Base-by-base conservation (phyloP, 2,113 vertebrate species). In the Leucosticte australis region DNA sequence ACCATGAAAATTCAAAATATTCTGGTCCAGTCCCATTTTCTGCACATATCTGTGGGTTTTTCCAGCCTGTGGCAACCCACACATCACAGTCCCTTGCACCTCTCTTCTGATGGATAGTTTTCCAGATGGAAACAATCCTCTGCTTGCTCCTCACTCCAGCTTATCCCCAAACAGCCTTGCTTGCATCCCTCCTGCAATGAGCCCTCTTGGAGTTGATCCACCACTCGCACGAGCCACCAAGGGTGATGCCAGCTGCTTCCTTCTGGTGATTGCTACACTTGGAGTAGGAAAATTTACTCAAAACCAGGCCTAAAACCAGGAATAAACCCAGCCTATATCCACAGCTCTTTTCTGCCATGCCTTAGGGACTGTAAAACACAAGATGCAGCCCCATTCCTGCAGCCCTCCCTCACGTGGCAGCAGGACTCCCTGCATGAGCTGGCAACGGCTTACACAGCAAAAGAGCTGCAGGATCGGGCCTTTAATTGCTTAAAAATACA, bases 401-500 rank as follows among this genome's bases (percentile, higher is more conserved):
- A 95, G 56, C 57, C 39, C 79, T 50, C 27, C 9, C 78, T 91
- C 83, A 37, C 5, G 1, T 37, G 74, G 92, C 73, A 57, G 30
- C 63, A 57, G 56, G 27, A 62, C 49, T 86, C 14, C 86, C 44
- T 77, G 74, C 79, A 41, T 9, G 83, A 88, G 93, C 28, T 77
- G 79, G 37, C 33, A 50, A 21, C 3, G 0, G 19, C 87, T 94
- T 64, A 37, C 62, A 8, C 79, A 83, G 79, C 68, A 86, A 71
- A 52, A 57, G 42, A 71, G 49, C 88, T 65, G 69, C 73, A 92
- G 97, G 70, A 97, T 96, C 0, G 5, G 74, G 93, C 68, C 90
- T 83, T 97, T 97, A 98, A 97, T 97, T 94, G 96, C 96, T 96
- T 94, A 97, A 97, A 98, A 98, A 97, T 96, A 97, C 41, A 97